Evolutionary conservation across 2,113 vertebrate species (phyloP).

Genomic region (Hylia prasina): DNA sequence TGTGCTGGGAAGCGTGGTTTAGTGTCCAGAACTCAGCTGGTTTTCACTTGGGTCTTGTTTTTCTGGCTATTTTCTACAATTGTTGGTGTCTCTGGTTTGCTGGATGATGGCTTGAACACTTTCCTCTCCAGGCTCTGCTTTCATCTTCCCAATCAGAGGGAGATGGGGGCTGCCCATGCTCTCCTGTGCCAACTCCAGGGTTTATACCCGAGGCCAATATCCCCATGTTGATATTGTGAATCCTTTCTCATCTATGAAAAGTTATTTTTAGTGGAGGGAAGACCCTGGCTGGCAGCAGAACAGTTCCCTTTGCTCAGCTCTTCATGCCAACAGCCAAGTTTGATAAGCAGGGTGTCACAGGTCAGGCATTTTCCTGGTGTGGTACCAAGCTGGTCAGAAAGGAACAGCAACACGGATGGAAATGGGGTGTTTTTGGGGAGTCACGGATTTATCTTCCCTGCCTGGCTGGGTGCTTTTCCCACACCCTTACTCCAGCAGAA

Average conservation of each 20-base stretch:
- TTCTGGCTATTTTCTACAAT: neutral
- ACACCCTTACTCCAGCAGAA: neutral
- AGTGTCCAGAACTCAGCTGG: neutral
- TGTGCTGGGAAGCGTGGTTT: neutral
- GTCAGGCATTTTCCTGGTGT: neutral
- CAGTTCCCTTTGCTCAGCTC: neutral
- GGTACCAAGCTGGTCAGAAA: neutral
- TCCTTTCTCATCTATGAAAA: neutral
- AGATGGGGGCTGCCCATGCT: neutral
- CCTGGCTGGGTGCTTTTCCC: neutral
- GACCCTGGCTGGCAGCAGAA: neutral
- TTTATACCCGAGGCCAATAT: neutral
- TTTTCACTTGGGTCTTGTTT: neutral
- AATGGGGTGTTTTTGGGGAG: accelerated
- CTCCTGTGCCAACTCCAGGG: neutral
- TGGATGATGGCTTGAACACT: neutral
- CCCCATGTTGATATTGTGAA: neutral
- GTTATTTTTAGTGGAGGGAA: neutral
- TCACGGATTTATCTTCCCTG: neutral
- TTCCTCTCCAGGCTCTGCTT: neutral
- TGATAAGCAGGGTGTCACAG: neutral
- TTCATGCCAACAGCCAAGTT: neutral
- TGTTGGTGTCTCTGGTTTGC: neutral
- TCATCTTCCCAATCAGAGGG: neutral
- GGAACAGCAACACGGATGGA: neutral